Evolutionary conservation across 2,888 invertebrate genomes (phyloP).

Genomic region (Empis stercorea): DNA sequence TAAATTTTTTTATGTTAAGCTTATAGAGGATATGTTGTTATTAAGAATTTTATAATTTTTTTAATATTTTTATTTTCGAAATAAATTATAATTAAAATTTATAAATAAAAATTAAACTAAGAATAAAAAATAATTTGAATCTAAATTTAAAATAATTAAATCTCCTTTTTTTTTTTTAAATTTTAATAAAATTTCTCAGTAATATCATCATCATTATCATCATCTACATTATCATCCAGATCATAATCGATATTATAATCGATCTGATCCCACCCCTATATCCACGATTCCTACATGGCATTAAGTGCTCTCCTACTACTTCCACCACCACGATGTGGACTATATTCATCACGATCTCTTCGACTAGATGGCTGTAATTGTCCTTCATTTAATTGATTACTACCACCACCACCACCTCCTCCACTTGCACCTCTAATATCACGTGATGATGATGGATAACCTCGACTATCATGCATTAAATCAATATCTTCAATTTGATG

Average conservation of each 20-base stretch:
- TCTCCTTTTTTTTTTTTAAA: too few species aligned
- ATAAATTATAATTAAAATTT: too few species aligned
- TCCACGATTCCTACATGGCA: constrained; percentile 41
- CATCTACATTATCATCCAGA: constrained; percentile 30
- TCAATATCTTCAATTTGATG: constrained; percentile 30
- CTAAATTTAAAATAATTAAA: too few species aligned
- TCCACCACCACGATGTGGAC: constrained; percentile 38
- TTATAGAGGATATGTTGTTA: too few species aligned
- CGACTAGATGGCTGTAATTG: constrained; percentile 25
- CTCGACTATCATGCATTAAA: constrained; percentile 28
- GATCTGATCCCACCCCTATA: constrained; percentile 39
- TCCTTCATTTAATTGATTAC: constrained; percentile 17
- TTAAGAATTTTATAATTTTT: too few species aligned
- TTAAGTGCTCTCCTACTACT: constrained; percentile 39
- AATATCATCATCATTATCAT: constrained; percentile 29
- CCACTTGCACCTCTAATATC: constrained; percentile 20
- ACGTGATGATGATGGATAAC: constrained; percentile 17
- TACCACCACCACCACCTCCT: constrained; percentile 17
- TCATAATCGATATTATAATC: constrained; percentile 25
- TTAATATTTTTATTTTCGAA: too few species aligned
- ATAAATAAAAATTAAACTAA: too few species aligned
- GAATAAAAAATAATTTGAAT: too few species aligned
- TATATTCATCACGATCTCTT: constrained; percentile 37
- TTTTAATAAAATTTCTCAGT: neutral
- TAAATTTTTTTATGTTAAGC: too few species aligned